Evolutionary conservation across 2,888 invertebrate genomes (phyloP), one percentile per base, ranked within the genome.

Genomic region (Psylliodes chrysocephalus): DNA sequence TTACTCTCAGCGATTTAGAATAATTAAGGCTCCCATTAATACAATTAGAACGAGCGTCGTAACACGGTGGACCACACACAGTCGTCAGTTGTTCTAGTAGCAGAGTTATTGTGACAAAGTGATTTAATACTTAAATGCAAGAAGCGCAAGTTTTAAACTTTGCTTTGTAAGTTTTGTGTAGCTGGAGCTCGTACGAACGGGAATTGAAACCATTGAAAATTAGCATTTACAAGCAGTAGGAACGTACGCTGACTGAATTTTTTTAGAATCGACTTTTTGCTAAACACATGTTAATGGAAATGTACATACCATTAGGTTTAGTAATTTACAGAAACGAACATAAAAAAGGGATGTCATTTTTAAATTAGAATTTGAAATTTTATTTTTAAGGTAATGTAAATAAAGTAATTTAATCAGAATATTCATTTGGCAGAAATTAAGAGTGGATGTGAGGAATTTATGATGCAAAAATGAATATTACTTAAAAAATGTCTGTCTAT

Each of bases 11-110:
- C 54, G 52, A 60, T 54, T 66, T 59, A 52, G 62, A 61, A 64
- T 71, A 72, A 71, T 72, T 72, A 73, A 73, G 46, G 57, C 17
- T 17, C 18, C 65, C 57, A 60, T 63, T 67, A 61, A 69, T 63
- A 64, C 61, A 66, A 67, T 67, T 71, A 69, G 67, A 69, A 69
- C 60, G 60, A 57, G 63, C 55, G 66, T 67, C 7, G 10, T 69
- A 65, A 69, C 59, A 70, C 42, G 69, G 54, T 65, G 68, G 76
- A 75, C 76, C 76, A 75, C 76, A 76, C 76, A 74, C 74, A 71
- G 67, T 72, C 71, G 68, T 71, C 60, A 68, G 73, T 70, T 30
- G 49, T 59, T 25, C 72, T 72, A 70, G 69, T 72, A 69, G 69
- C 72, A 49, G 55, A 72, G 70, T 72, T 70, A 70, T 68, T 70